Conservation (phyloP, 2,113 vertebrate genomes). For the Hymenochirus boettgeri region DNA sequence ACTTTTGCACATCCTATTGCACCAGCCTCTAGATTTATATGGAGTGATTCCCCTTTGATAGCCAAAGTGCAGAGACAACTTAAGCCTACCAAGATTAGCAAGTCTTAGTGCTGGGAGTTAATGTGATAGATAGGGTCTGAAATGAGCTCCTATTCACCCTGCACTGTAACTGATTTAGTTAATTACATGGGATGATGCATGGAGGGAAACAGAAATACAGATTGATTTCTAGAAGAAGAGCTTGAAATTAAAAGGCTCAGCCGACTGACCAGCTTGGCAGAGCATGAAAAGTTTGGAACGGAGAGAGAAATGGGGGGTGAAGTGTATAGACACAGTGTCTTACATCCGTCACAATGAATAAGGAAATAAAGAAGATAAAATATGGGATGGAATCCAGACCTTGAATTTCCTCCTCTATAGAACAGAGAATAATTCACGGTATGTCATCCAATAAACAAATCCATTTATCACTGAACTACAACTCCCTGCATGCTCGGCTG, state of each 20-base stretch:
- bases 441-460: no score
- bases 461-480: no score
- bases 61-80: neutral
- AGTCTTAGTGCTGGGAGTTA: constrained; percentile 22
- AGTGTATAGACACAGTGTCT: constrained; percentile 1
- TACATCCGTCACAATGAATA: constrained; percentile 8
- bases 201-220: constrained; percentile 36
- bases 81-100: constrained; percentile 1
- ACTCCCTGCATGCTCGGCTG: no score
- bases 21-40: no score
- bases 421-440: no score
- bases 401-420: no score
- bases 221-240: constrained; percentile 43
- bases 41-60: no score
- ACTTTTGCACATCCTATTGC: no score
- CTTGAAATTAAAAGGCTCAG: constrained; percentile 41
- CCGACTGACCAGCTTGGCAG: constrained; percentile 34
- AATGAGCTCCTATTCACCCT: constrained; percentile 26
- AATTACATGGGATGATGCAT: constrained; percentile 42
- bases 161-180: constrained; percentile 38
- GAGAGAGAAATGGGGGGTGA: constrained; percentile 7
- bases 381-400: no score
- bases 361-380: no score
- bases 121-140: constrained; percentile 38
- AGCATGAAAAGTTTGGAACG: constrained; percentile 32